These are phyloP conservation scores for Pangasius djambal DNA, from an alignment of 2,797 vertebrate genomes.

Conservation along the genomic window DNA sequence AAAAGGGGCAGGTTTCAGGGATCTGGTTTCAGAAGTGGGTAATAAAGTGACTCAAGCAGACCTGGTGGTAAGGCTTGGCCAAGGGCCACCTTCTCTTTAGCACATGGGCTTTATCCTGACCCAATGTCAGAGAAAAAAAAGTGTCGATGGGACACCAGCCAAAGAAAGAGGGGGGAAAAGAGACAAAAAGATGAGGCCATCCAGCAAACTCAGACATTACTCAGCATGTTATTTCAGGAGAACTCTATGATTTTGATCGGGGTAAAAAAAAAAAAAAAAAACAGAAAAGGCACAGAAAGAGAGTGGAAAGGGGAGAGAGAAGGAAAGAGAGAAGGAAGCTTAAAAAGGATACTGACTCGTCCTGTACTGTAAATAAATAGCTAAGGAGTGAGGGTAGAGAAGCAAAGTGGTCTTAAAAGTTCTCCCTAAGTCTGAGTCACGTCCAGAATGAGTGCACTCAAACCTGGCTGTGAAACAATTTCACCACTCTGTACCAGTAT, in stretches of 20 bases:
- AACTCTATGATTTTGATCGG: slow-evolving; percentile 59
- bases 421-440: background rate
- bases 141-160: slow-evolving; percentile 56
- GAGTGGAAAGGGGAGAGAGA: background rate
- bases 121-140: slow-evolving; percentile 55
- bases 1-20: slow-evolving; percentile 43
- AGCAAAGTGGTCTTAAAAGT: slow-evolving; percentile 22
- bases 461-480: slow-evolving; percentile 15
- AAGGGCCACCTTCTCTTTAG: slow-evolving; percentile 55
- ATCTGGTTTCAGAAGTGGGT: slow-evolving; percentile 57
- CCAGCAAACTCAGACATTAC: slow-evolving; percentile 77
- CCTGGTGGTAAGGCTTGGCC: slow-evolving; percentile 48
- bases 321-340: background rate
- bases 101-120: slow-evolving; percentile 55
- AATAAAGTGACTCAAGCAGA: slow-evolving; percentile 44
- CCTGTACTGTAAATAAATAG: slow-evolving; percentile 23
- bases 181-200: slow-evolving; percentile 52
- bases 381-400: slow-evolving; percentile 25
- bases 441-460: background rate
- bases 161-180: slow-evolving; percentile 27
- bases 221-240: slow-evolving; percentile 73
- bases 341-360: background rate
- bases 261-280: slow-evolving; percentile 56
- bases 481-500: background rate
- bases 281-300: slow-evolving; percentile 53